Evolutionary conservation across 2,113 vertebrate species (phyloP), one percentile per base, ranked within the genome.

Genomic region (Seriola dumerili): DNA sequence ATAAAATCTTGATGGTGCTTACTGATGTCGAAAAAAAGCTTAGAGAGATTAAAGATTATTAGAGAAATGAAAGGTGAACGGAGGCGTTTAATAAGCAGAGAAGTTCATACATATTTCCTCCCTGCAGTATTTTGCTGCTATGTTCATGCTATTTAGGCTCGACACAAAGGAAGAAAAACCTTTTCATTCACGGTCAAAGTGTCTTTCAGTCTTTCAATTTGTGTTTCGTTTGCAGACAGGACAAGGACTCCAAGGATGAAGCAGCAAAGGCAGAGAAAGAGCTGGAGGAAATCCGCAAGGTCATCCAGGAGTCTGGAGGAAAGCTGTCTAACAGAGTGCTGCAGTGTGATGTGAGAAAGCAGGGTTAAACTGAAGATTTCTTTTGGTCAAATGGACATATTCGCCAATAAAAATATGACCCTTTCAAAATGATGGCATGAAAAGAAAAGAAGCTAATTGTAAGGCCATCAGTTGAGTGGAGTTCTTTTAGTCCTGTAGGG

Each of bases 181-280:
- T 65, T 82, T 71, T 76, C 25, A 50, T 78, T 81, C 74, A 78
- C 11, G 72, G 73, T 62, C 78, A 83, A 34, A 36, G 69, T 32
- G 67, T 86, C 65, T 90, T 57, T 61, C 38, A 8, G 4, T 64
- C 71, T 84, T 42, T 87, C 52, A 21, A 68, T 81, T 64, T 80
- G 59, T 80, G n/a, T 78, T 85, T 84, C 38, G 8, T 88, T 89
- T 89, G 70, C 93, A 99, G 98, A 93, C 96, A 96, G 83, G 98
- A 99, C 83, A 97, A 95, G 86, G 97, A 98, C 83, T 83, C 94
- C 5, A 95, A 96, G 65, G 98, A 99, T 58, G 97, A 98, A 77
- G 96, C 93, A 23, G 92, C 94, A 70, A 97, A 94, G 78, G 95
- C 78, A 72, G 97, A 98, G 88, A 96, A 96, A 88, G 98, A 99